Conservation (phyloP, 2,113 vertebrate species). For the Cranoglanis bouderius region DNA sequence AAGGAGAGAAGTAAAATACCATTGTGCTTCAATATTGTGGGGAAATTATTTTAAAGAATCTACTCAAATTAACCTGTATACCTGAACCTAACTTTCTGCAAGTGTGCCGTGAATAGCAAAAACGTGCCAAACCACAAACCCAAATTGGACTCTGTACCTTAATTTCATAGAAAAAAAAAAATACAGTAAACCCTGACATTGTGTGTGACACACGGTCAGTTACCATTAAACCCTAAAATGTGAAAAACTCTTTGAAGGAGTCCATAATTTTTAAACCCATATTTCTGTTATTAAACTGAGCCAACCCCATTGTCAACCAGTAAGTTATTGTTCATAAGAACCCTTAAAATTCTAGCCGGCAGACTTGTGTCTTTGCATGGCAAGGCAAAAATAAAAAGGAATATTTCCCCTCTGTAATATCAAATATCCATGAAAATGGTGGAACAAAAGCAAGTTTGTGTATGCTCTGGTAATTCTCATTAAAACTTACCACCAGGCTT, state of each 20-base stretch:
- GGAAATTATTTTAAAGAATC: constrained; percentile 10
- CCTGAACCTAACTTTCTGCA: constrained; percentile 23
- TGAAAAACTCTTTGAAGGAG: constrained; percentile 38
- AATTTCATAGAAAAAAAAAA: constrained; percentile 27
- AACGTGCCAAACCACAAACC: constrained; percentile 46
- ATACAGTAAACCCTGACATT: constrained; percentile 16
- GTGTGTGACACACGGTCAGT: constrained; percentile 1
- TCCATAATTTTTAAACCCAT: constrained; percentile 46
- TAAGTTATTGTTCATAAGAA: constrained; percentile 37
- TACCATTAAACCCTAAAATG: constrained; percentile 43
- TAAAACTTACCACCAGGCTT: constrained; percentile 99
- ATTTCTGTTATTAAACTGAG: constrained; percentile 28
- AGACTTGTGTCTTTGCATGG: constrained; percentile 45
- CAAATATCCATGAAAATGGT: constrained; percentile 51
- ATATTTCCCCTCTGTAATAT: constrained; percentile 44
- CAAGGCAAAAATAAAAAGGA: background rate
- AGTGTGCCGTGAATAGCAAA: constrained; percentile 50
- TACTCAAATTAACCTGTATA: constrained; percentile 8
- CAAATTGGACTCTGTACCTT: constrained; percentile 54
- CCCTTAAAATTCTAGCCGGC: constrained; percentile 53
- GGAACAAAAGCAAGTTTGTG: constrained; percentile 49
- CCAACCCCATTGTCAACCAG: constrained; percentile 42
- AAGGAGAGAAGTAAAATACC: constrained; percentile 15
- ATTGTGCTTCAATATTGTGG: constrained; percentile 29
- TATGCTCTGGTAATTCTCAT: constrained; percentile 59